These are phyloP conservation scores for Peromyscus attwateri DNA, from an alignment of 2,797 vertebrate genomes.

Conservation along the genomic window DNA sequence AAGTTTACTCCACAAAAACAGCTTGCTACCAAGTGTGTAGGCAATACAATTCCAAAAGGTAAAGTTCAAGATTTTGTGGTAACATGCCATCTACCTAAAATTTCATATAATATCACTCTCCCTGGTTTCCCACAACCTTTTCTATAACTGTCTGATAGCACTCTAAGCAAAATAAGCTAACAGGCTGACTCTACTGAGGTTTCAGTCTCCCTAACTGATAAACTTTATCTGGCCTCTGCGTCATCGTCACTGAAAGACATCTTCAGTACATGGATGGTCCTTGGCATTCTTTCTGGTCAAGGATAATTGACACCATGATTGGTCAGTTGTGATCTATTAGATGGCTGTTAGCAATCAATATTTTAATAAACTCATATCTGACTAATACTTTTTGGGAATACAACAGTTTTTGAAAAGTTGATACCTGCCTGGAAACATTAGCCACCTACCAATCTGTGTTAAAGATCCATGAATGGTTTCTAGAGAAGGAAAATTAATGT, in stretches of 20 bases:
- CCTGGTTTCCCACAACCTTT: slow-evolving; percentile 29
- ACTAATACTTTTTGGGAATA: neutral
- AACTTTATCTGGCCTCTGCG: neutral
- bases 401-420: slow-evolving; percentile 60
- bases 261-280: neutral
- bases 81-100: neutral
- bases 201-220: slow-evolving; percentile 55
- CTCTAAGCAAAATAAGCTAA: slow-evolving; percentile 46
- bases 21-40: neutral
- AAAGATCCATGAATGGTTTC: neutral
- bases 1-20: slow-evolving; percentile 33
- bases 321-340: neutral
- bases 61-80: slow-evolving; percentile 1
- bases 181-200: neutral
- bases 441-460: neutral
- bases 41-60: slow-evolving; percentile 13
- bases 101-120: slow-evolving; percentile 47
- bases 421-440: slow-evolving; percentile 28
- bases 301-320: slow-evolving; percentile 23
- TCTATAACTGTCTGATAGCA: neutral
- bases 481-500: slow-evolving; percentile 11
- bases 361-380: slow-evolving; percentile 44
- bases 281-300: slow-evolving; percentile 42
- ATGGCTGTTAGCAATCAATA: slow-evolving; percentile 5
- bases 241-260: slow-evolving; percentile 18